Evolutionary conservation across 2,888 invertebrate genomes (phyloP).

Genomic region (Hipparchia sbordonii): DNA sequence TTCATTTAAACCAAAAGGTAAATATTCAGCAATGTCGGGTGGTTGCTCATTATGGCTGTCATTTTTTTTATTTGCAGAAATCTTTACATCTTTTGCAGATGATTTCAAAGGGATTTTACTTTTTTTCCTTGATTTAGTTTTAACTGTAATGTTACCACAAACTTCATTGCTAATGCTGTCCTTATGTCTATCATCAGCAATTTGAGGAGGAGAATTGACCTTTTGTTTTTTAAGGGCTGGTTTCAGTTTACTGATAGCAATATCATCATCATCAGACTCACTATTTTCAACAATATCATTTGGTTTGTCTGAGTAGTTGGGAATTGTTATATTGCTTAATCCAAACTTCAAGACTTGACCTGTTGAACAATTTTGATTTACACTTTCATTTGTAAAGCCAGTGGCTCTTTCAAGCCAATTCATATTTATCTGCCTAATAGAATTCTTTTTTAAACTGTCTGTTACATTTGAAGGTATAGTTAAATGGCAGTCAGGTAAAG

Average conservation of each 20-base stretch:
- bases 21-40: slow-evolving; percentile 70
- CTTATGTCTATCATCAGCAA: slow-evolving; percentile 26
- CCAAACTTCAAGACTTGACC: slow-evolving; percentile 58
- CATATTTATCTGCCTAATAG: slow-evolving; percentile 63
- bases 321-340: slow-evolving; percentile 61
- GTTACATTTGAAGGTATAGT: slow-evolving; percentile 21
- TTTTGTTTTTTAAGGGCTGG: slow-evolving; percentile 83
- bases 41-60: slow-evolving; percentile 57
- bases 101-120: slow-evolving; percentile 36
- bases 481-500: slow-evolving; percentile 7
- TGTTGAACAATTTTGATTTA: slow-evolving; percentile 33
- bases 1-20: slow-evolving; percentile 70
- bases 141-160: slow-evolving; percentile 13
- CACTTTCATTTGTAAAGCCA: slow-evolving; percentile 59
- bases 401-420: slow-evolving; percentile 76
- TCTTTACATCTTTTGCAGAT: slow-evolving; percentile 38
- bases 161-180: slow-evolving; percentile 26
- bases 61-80: slow-evolving; percentile 38
- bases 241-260: slow-evolving; percentile 66
- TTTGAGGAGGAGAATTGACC: slow-evolving; percentile 44
- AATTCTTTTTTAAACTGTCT: slow-evolving; percentile 46
- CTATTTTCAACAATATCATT: slow-evolving; percentile 89
- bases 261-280: slow-evolving; percentile 84
- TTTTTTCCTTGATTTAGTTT: slow-evolving; percentile 38
- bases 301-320: slow-evolving; percentile 51